Evolutionary conservation across 2,888 invertebrate species (phyloP), one percentile per base, ranked within the genome.

Genomic region (Heliconius cydno): DNA sequence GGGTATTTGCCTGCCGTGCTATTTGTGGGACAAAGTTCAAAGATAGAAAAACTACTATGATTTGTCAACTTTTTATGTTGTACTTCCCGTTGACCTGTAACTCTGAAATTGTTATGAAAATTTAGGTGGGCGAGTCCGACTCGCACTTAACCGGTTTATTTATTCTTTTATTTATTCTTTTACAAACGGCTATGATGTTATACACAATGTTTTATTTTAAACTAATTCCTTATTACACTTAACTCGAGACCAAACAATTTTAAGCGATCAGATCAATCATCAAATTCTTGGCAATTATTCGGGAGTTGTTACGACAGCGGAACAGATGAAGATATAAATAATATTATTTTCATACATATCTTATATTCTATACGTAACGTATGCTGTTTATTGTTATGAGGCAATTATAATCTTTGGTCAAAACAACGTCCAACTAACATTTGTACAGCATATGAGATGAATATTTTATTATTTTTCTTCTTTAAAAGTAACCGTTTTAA

Each of bases 321-420:
- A 83, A 85, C 84, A 83, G 84, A 86, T 85, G 86, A 86, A 87
- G 87, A 88, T 86, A 87, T 87, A 88, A 86, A 88, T 86, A 87
- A 80, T 80, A 82, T 82, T 60, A 57, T 73, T n/a, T 19, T n/a
- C 0, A 85, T 82, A 85, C 84, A 65, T 81, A 78, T 67, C 60
- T 71, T 66, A 22, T 72, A 63, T 12, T 25, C 5, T 34, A 65
- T 41, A 38, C 10, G 63, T 41, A 38, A 38, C 25, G 22, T 30
- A 4, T 41, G 41, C 15, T 46, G 41, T 70, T 25, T 22, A 65
- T 63, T 46, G 25, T 38, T 75, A 60, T 78, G 38, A 28, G 30
- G 25, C 22, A 28, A 71, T 57, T n/a, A 57, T n/a, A n/a, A 57
- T 52, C 65, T 30, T 15, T 34, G 28, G 38, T 65, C 68, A 66